phyloP scores from a whole-genome alignment of 2,888 invertebrate genomes.

The Lissocephala sabroskyi region DNA sequence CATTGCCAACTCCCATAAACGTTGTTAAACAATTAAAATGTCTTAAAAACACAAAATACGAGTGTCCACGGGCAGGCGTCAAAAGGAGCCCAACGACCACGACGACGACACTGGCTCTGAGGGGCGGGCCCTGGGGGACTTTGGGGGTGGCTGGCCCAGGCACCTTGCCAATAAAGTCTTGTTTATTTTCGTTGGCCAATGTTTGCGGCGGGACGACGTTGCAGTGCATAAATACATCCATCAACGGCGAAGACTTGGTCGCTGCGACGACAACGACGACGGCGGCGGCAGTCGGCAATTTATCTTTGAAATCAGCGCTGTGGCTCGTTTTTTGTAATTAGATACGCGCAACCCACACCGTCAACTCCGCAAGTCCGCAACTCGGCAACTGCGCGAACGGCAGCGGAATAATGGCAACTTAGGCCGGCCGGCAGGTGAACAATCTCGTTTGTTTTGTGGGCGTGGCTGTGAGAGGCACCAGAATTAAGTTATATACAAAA shows the following conservation, averaged over 20 bases:
- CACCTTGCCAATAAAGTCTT: conserved; percentile 50
- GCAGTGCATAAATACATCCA: conserved; percentile 57
- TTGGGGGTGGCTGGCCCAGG: conserved; percentile 13
- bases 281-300: conserved; percentile 49
- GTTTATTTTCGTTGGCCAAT: conserved; percentile 47
- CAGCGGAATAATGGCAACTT: conserved; percentile 1
- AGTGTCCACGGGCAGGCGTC: too few species aligned
- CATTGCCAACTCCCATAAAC: conserved; percentile 30
- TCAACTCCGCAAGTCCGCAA: conserved; percentile 40
- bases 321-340: conserved; percentile 57
- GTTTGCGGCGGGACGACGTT: conserved; percentile 17
- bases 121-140: neutral
- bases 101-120: neutral
- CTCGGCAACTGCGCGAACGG: conserved; percentile 4
- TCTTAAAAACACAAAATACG: conserved; percentile 23
- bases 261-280: conserved; percentile 30
- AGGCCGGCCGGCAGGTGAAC: conserved; percentile 28
- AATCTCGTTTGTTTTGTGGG: conserved; percentile 46
- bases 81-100: neutral
- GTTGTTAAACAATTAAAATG: conserved; percentile 63
- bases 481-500: conserved; percentile 54
- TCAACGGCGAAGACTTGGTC: conserved; percentile 26
- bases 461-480: conserved; percentile 43
- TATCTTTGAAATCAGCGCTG: conserved; percentile 61
- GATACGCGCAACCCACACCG: conserved; percentile 43